Evolutionary conservation across 2,888 invertebrate genomes (phyloP), one percentile per base, ranked within the genome.

Genomic region (Idaea aversata): DNA sequence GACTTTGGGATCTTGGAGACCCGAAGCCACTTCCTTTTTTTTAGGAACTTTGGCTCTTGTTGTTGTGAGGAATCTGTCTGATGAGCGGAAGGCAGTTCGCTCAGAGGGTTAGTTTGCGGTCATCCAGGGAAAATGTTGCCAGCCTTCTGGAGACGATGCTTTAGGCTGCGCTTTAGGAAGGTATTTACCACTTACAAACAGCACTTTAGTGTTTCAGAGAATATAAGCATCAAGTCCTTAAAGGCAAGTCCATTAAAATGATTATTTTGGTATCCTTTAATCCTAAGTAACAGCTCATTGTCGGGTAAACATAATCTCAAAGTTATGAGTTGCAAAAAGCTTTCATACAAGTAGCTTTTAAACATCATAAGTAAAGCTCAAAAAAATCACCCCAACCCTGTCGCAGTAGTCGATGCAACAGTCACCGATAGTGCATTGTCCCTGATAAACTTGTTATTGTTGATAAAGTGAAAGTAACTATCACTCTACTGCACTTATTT

Each of bases 341-440:
- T 13, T 57, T 57, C 1, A 57, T 57, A 57, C 15, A 25, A 25
- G 3, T 57, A 57, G 10, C 57, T 13, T 13, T 57, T 3, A 57
- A 57, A 15, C 15, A 13, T 3, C 57, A 7, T 16, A 58, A 6
- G 16, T 58, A 58, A 58, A 15, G 15, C 3, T 15, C 15, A 5
- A 15, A 58, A 58, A 5, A n/a, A 25, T 1, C 25, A 7, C 15
- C 16, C 83, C 86, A 64, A 85, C 87, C 86, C 85, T 66, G 61
- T 64, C 64, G 66, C 57, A 73, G 70, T 67, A 71, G 70, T 67
- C 76, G 85, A 82, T 85, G 79, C 76, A 77, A 77, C 72, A 76
- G 72, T 77, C 77, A 73, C 81, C 85, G 91, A 91, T 91, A 91
- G 91, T 79, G 90, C 91, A 92, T 88, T 91, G 91, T 87, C 90